Evolutionary conservation across 2,797 vertebrate genomes (phyloP), one percentile per base, ranked within the genome.

Genomic region (Sebastes taczanowskii): DNA sequence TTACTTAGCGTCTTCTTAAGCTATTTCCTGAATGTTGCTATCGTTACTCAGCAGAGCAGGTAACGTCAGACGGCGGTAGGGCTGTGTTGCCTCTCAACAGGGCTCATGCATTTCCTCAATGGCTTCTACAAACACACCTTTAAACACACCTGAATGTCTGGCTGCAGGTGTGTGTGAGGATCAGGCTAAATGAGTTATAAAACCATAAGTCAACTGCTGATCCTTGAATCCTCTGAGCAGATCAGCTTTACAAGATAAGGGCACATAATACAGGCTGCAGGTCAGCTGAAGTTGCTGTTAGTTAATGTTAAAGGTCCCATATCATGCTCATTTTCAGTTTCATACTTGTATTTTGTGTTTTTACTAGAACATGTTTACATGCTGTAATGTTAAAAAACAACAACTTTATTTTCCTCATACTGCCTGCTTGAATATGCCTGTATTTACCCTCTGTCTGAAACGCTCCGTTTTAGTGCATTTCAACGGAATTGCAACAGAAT

Each of bases 101-200:
- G 10, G 46, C 73, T 70, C 27, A 1, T 52, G 20, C 4, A 10
- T 64, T 22, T 67, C 32, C 42, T 60, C 32, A 11, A 6, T 49
- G 52, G 32, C 22, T 52, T 66, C 30, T 46, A 14, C 14, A 9
- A 2, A 22, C 53, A 61, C 58, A 4, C 20, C 20, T 18, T 11
- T 20, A 9, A 2, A 6, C 53, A 61, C 58, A 4, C 23, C 32
- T 29, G 68, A 49, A 5, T 74, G 23, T 49, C 4, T 52, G 60
- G 7, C 1, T 63, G 46, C 6, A 22, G n/a, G 29, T 63, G 71
- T 77, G 59, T 16, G 32, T 25, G 42, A 42, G 9, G 8, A 10
- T 61, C 4, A n/a, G 34, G 30, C 30, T 0, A 60, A 53, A 62
- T 78, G 63, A 84, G 61, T 81, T 70, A 68, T 66, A 23, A 77